Evolutionary conservation across 2,113 vertebrate genomes (phyloP).

Genomic region (Tragulus kanchil): DNA sequence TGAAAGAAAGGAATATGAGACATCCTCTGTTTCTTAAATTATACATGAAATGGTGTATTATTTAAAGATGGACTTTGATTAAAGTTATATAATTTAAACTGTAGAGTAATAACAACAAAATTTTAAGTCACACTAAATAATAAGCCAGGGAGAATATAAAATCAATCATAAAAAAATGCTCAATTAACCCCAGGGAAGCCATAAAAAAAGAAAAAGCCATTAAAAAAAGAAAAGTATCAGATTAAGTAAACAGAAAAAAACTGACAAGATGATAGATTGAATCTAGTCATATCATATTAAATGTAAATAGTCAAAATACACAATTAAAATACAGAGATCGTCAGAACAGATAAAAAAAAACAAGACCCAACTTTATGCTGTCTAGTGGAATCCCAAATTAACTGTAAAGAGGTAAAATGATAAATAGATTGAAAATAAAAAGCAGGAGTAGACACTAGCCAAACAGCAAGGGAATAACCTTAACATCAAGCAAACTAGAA

Average conservation of each 20-base stretch:
- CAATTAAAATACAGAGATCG: constrained; percentile 3
- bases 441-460: neutral
- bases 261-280: neutral
- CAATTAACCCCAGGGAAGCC: neutral
- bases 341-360: neutral
- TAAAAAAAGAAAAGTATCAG: neutral
- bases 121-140: neutral
- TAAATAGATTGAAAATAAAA: neutral
- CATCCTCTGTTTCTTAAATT: neutral
- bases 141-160: neutral
- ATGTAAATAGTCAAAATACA: neutral
- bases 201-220: neutral
- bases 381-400: neutral
- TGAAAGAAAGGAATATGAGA: neutral
- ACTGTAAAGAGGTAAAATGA: neutral
- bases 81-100: neutral
- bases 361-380: neutral
- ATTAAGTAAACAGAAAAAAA: neutral
- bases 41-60: neutral
- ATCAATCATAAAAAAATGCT: neutral
- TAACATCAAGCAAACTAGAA: neutral
- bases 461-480: neutral
- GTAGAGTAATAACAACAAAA: neutral
- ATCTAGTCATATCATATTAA: neutral
- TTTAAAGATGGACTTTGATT: neutral